phyloP scores from a whole-genome alignment of 2,797 vertebrate species.

The Lepilemur ruficaudatus region DNA sequence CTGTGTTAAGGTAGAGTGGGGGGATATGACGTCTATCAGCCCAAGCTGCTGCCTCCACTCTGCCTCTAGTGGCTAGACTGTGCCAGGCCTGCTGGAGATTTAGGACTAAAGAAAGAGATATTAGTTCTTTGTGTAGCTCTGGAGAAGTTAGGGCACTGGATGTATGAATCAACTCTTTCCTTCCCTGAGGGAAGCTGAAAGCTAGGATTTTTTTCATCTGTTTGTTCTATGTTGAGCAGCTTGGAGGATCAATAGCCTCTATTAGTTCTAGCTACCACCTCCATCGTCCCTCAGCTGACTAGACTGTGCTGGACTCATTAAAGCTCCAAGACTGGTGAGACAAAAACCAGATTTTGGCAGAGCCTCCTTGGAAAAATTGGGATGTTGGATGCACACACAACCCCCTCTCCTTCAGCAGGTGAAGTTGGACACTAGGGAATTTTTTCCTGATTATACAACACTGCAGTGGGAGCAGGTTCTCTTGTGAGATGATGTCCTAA shows the following conservation, averaged over 20 bases:
- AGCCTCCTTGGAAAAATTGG: background rate
- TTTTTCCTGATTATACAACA: background rate
- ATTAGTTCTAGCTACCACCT: background rate
- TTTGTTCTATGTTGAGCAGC: background rate
- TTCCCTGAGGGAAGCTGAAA: background rate
- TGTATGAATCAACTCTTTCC: background rate
- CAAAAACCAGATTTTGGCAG: background rate
- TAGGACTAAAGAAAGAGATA: background rate
- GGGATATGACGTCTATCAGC: background rate
- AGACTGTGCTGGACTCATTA: background rate
- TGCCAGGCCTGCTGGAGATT: background rate
- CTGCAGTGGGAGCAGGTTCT: background rate
- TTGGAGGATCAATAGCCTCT: background rate
- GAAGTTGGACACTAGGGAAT: rapidly evolving
- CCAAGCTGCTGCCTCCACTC: background rate
- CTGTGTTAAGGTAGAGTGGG: background rate
- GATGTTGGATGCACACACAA: background rate
- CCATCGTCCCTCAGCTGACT: background rate
- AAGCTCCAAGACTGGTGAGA: background rate
- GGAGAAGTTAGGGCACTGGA: background rate
- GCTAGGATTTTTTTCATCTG: background rate
- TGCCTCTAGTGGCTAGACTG: background rate
- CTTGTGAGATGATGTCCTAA: background rate
- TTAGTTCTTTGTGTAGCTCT: no score
- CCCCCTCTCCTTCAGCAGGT: background rate